Percentiles rank a stretch among this genome's conserved stretches.
phyloP scores from a whole-genome alignment of 92 coral and sea anemone genomes.

The Bergia puertoricense region DNA sequence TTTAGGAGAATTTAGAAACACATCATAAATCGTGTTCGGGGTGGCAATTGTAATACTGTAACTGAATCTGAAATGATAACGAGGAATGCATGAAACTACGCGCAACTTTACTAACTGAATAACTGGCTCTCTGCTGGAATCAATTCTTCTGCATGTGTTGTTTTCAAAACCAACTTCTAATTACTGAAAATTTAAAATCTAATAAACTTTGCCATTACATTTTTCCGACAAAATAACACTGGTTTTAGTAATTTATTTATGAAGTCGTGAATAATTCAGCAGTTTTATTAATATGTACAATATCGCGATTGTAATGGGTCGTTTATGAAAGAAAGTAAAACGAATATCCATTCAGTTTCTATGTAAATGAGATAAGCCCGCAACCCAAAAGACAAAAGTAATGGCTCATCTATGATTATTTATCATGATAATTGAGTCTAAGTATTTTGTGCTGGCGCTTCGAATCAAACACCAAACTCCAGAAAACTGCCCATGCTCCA shows the following conservation, averaged over 20 bases:
- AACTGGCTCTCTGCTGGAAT: too few relatives aligned
- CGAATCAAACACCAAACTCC: background rate
- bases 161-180: too few relatives aligned
- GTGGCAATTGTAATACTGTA: too few relatives aligned
- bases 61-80: too few relatives aligned
- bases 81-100: too few relatives aligned
- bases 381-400: constrained; percentile 5
- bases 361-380: constrained; percentile 1
- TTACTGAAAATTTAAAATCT: too few relatives aligned
- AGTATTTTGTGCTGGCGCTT: background rate
- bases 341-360: background rate
- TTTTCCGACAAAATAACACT: too few relatives aligned
- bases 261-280: background rate
- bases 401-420: background rate
- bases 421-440: background rate
- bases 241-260: background rate
- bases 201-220: too few relatives aligned
- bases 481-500: background rate
- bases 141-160: too few relatives aligned
- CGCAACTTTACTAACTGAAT: too few relatives aligned
- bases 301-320: constrained; percentile 3
- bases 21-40: too few relatives aligned
- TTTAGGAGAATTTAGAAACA: too few relatives aligned
- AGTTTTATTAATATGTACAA: background rate
- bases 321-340: background rate